Conservation (phyloP, 2,888 invertebrate species). For the Cylindroiulus punctatus region DNA sequence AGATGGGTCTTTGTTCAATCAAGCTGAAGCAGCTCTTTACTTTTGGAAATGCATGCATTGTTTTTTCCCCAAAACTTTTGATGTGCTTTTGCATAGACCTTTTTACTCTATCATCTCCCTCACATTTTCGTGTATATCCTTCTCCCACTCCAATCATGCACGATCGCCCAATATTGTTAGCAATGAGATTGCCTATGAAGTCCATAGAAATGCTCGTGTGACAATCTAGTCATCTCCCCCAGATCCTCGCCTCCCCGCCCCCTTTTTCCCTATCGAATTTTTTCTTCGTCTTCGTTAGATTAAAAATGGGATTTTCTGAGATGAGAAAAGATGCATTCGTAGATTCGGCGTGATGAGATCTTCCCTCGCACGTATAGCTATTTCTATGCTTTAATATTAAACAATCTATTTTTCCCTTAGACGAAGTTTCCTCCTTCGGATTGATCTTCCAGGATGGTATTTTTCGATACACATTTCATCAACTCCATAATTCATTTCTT, state of each 20-base stretch:
- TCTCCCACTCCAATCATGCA: neutral
- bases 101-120: neutral
- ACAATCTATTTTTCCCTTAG: conserved; percentile 20
- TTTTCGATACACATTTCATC: conserved; percentile 42
- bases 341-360: conserved; percentile 32
- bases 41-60: neutral
- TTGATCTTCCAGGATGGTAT: conserved; percentile 34
- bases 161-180: conserved; percentile 33
- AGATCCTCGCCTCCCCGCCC: neutral
- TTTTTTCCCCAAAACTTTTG: neutral
- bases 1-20: no score
- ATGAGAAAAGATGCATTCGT: conserved; percentile 38
- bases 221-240: conserved; percentile 29
- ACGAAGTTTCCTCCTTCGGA: conserved; percentile 21
- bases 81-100: neutral
- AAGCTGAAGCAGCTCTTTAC: neutral
- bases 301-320: conserved; percentile 38
- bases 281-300: conserved; percentile 1
- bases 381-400: conserved; percentile 38
- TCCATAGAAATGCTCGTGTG: conserved; percentile 29
- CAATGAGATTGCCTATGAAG: conserved; percentile 42
- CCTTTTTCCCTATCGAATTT: conserved; percentile 7
- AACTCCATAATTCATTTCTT: conserved; percentile 42
- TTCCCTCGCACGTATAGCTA: neutral
- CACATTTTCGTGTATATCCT: conserved; percentile 12